Conservation (phyloP, 2,113 vertebrate genomes). For the Eolophus roseicapilla region DNA sequence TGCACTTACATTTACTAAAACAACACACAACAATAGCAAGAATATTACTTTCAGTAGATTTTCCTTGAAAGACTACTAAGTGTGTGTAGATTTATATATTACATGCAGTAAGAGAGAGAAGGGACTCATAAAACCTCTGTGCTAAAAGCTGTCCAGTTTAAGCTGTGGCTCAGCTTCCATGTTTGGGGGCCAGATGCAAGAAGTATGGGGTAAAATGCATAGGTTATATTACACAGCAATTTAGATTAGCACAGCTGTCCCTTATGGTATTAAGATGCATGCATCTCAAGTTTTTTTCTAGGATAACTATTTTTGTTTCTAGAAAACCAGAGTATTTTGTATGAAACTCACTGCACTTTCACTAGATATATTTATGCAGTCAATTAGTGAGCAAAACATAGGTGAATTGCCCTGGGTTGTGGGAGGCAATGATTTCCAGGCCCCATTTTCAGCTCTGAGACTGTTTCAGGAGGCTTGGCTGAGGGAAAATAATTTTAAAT, state of each 20-base stretch:
- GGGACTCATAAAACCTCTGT: background rate
- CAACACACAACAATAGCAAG: background rate
- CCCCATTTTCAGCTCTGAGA: background rate
- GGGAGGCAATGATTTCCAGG: background rate
- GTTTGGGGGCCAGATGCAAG: background rate
- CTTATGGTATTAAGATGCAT: background rate
- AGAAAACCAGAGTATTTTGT: background rate
- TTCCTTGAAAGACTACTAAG: background rate
- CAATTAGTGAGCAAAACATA: background rate
- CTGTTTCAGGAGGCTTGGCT: background rate
- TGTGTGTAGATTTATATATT: background rate
- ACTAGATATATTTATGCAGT: background rate
- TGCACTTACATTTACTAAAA: background rate
- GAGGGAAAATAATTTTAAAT: background rate
- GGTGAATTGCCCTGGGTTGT: background rate
- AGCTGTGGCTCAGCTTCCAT: background rate
- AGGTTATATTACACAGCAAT: background rate
- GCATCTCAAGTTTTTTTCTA: background rate
- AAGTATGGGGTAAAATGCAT: background rate
- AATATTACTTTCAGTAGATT: background rate
- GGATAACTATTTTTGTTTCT: background rate
- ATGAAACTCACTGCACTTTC: background rate
- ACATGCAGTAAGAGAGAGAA: background rate
- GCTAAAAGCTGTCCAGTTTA: background rate
- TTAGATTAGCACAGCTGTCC: background rate